Conservation (phyloP, 2,113 vertebrate genomes). For the Ceyx melanurus region DNA sequence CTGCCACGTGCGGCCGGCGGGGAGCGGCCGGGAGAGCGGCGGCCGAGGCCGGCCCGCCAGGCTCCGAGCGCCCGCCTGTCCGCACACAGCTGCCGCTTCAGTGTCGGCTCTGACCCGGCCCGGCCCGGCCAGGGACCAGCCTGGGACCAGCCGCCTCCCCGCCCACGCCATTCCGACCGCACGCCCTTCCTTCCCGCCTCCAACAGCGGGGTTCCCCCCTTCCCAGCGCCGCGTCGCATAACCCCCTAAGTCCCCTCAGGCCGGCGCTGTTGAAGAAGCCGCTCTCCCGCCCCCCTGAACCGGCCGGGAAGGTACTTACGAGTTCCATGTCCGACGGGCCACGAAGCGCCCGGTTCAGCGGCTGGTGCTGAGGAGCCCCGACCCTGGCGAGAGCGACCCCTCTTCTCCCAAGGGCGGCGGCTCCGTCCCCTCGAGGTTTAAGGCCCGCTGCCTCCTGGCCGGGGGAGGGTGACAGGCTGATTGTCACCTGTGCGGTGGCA, state of each 20-base stretch:
- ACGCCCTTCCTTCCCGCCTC: no score
- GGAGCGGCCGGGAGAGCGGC: neutral
- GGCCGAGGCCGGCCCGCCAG: neutral
- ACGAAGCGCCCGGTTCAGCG: neutral
- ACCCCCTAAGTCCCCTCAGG: neutral
- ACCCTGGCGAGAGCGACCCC: fast-evolving
- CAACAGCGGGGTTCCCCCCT: no score
- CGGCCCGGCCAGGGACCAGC: fast-evolving
- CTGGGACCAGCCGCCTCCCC: neutral
- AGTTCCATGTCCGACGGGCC: neutral
- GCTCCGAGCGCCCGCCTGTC: no score
- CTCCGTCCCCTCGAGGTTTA: neutral
- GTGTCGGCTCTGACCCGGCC: neutral
- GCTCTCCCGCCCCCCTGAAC: neutral
- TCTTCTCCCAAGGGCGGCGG: fast-evolving
- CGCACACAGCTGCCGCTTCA: neutral
- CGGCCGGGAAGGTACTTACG: neutral
- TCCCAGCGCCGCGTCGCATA: fast-evolving
- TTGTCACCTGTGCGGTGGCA: neutral
- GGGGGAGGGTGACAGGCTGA: neutral
- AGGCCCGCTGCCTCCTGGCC: neutral
- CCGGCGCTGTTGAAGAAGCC: neutral
- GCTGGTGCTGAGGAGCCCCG: neutral
- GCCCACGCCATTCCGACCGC: neutral
- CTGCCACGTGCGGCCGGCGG: neutral